These are phyloP conservation scores for Aporrectodea caliginosa DNA, from an alignment of 1,140 invertebrate species.

Conservation along the genomic window DNA sequence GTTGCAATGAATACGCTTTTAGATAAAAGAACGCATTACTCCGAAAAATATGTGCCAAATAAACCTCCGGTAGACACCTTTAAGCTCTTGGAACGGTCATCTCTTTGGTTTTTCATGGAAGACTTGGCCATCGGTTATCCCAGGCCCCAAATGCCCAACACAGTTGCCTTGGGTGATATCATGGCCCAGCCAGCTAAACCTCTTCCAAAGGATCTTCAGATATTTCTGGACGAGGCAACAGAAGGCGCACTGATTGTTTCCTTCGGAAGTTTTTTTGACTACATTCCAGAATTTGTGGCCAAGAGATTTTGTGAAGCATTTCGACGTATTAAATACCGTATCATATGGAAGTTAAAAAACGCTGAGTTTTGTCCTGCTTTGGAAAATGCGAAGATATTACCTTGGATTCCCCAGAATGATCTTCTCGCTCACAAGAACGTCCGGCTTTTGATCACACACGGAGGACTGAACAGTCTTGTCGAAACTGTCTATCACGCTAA, in stretches of 20 bases:
- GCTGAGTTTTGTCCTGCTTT: no score
- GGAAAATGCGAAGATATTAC: background rate
- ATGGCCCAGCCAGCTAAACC: background rate
- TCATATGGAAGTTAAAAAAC: no score
- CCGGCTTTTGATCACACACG: conserved; percentile 14
- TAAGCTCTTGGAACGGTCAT: background rate
- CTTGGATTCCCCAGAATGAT: conserved; percentile 26
- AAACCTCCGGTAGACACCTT: background rate
- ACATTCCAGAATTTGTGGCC: conserved; percentile 11
- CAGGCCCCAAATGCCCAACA: conserved; percentile 9
- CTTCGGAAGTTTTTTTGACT: conserved; percentile 13
- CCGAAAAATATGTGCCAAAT: background rate
- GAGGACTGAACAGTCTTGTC: conserved; percentile 12
- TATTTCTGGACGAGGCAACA: background rate
- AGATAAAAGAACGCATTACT: background rate
- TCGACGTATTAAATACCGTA: background rate
- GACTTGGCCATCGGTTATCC: conserved; percentile 5
- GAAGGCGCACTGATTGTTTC: background rate
- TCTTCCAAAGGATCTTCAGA: background rate
- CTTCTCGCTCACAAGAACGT: conserved; percentile 8
- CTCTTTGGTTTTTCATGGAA: conserved; percentile 12
- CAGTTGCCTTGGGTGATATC: conserved; percentile 2
- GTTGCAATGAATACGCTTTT: background rate
- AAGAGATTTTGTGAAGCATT: conserved; percentile 7
- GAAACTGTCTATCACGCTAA: conserved; percentile 14